Percentiles rank a stretch among this genome's conserved stretches.
These are phyloP conservation scores for Antechinus stuartii DNA, from an alignment of 2,113 vertebrate species.

Conservation along the genomic window DNA sequence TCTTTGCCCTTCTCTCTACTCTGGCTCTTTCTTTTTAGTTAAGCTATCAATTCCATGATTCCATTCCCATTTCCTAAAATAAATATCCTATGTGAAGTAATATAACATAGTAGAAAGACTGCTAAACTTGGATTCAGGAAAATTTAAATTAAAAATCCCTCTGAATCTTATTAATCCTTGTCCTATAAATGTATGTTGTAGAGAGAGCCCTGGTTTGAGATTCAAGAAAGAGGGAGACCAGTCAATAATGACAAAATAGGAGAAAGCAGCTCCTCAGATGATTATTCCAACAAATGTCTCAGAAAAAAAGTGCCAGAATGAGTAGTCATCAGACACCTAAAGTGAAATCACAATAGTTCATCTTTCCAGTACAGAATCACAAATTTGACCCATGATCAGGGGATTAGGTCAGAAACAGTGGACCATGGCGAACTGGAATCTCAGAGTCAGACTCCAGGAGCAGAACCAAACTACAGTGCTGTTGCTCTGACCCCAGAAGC, in stretches of 20 bases:
- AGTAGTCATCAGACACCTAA: neutral
- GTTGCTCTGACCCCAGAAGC: neutral
- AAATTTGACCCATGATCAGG: neutral
- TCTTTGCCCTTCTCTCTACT: neutral
- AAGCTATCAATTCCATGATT: neutral
- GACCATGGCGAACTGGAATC: neutral
- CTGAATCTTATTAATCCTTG: neutral
- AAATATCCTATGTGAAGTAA: neutral
- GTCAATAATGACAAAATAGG: neutral
- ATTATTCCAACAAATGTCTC: neutral
- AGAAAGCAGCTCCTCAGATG: neutral
- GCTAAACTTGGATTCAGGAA: neutral
- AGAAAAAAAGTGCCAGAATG: neutral
- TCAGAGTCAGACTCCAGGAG: neutral
- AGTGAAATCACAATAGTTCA: neutral
- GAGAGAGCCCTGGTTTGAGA: neutral
- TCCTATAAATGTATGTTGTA: neutral
- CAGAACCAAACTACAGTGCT: neutral
- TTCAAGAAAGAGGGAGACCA: neutral
- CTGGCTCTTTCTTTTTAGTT: neutral
- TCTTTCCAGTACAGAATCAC: neutral
- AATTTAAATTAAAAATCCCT: neutral
- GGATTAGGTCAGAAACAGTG: neutral
- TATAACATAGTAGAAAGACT: neutral
- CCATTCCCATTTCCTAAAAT: neutral